These are phyloP conservation scores for Pilophorus perplexus DNA, from an alignment of 2,888 invertebrate species.

Conservation along the genomic window DNA sequence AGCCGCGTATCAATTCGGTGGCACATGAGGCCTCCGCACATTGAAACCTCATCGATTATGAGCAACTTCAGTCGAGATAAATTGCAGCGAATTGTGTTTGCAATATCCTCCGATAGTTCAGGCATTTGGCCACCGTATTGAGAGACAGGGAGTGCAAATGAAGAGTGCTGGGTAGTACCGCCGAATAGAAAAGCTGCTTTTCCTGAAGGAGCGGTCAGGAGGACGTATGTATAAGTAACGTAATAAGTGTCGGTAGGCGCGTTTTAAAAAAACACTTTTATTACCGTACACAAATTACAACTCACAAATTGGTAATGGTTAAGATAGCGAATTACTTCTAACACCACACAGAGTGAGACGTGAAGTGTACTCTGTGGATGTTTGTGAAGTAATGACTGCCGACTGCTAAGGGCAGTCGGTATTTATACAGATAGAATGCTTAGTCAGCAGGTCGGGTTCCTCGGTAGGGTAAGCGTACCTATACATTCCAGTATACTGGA, in stretches of 20 bases:
- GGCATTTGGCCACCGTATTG: constrained; percentile 33
- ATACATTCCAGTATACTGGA: neutral
- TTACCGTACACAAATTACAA: no score
- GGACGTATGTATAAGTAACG: no score
- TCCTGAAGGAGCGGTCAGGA: constrained; percentile 39
- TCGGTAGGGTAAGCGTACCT: neutral
- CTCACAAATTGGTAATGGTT: no score
- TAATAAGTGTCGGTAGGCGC: no score
- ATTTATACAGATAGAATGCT: no score
- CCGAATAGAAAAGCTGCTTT: constrained; percentile 38
- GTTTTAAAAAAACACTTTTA: no score
- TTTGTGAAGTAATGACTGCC: constrained; percentile 40
- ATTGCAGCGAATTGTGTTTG: constrained; percentile 28
- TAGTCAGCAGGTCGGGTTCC: no score
- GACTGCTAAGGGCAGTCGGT: no score
- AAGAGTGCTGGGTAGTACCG: constrained; percentile 42
- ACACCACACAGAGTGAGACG: no score
- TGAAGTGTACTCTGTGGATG: constrained; percentile 29
- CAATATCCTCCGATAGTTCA: constrained; percentile 15
- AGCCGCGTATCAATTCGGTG: constrained; percentile 30
- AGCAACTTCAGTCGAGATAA: constrained; percentile 22
- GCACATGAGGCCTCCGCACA: constrained; percentile 28
- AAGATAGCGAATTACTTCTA: no score
- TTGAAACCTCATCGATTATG: constrained; percentile 37
- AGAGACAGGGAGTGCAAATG: constrained; percentile 24